phyloP scores from a whole-genome alignment of 2,888 invertebrate genomes.

The Pinctada fucata region DNA sequence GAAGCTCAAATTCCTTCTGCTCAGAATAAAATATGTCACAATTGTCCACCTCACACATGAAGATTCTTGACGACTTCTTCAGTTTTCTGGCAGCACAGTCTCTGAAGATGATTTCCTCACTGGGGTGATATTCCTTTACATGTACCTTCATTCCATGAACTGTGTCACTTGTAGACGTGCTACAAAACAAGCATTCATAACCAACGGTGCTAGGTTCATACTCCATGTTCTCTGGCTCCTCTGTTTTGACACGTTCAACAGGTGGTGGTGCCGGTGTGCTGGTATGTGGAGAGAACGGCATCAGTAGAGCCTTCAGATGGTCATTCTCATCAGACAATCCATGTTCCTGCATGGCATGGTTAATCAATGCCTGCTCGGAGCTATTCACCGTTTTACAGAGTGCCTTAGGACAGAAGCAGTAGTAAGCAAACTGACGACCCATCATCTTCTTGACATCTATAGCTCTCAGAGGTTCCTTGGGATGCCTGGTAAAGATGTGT shows the following conservation, averaged over 20 bases:
- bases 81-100: conserved; percentile 55
- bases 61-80: conserved; percentile 50
- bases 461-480: conserved; percentile 38
- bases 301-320: conserved; percentile 35
- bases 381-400: conserved; percentile 33
- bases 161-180: conserved; percentile 29
- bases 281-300: conserved; percentile 15
- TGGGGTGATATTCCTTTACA: conserved; percentile 48
- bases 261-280: conserved; percentile 15
- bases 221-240: not conserved
- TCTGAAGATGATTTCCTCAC: conserved; percentile 54
- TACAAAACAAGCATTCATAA: conserved; percentile 53
- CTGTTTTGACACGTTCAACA: conserved; percentile 12
- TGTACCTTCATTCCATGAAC: conserved; percentile 57
- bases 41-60: conserved; percentile 53
- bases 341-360: conserved; percentile 49
- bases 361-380: conserved; percentile 38
- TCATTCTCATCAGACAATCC: conserved; percentile 30
- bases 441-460: conserved; percentile 48
- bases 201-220: not conserved
- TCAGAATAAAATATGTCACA: conserved; percentile 50
- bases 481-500: conserved; percentile 46
- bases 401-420: conserved; percentile 47
- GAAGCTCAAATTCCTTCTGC: conserved; percentile 48
- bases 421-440: conserved; percentile 30